Conservation (phyloP, 2,888 invertebrate genomes). For the Megastigmus dorsalis region DNA sequence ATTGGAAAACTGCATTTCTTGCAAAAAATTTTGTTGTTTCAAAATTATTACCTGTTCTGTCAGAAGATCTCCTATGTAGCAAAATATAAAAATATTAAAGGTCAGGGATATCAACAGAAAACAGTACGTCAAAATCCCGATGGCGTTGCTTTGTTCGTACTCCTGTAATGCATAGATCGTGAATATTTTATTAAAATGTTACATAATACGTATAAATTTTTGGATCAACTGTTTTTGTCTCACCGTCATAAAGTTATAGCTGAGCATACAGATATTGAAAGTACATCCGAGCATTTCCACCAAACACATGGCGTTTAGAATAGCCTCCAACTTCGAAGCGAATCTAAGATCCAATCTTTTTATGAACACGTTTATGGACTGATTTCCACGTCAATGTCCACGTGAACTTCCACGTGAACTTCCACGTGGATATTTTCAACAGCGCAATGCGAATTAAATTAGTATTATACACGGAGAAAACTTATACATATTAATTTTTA, state of each 20-base stretch:
- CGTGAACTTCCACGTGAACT: no score
- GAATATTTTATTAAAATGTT: not conserved
- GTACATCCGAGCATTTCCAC: conserved; percentile 53
- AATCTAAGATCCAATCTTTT: conserved; percentile 11
- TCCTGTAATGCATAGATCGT: conserved; percentile 8
- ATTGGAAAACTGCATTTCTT: no score
- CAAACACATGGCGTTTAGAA: conserved; percentile 46
- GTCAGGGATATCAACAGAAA: conserved; percentile 7
- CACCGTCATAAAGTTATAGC: conserved; percentile 55
- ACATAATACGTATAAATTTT: not conserved
- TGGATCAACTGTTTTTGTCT: not conserved
- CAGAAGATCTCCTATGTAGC: conserved; percentile 47
- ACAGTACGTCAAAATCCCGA: not conserved
- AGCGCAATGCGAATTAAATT: no score
- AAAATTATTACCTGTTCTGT: conserved; percentile 32
- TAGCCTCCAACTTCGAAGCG: conserved; percentile 41
- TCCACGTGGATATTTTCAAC: no score
- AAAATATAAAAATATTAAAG: conserved; percentile 49
- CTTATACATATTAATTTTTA: not conserved
- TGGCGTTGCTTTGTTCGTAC: conserved; percentile 7
- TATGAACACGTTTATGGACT: no score
- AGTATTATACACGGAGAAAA: not conserved
- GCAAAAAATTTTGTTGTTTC: not conserved
- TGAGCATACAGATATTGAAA: conserved; percentile 57
- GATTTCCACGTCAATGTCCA: no score